Evolutionary conservation across 1,140 invertebrate species (phyloP), one percentile per base, ranked within the genome.

Genomic region (Ephestia elutella): DNA sequence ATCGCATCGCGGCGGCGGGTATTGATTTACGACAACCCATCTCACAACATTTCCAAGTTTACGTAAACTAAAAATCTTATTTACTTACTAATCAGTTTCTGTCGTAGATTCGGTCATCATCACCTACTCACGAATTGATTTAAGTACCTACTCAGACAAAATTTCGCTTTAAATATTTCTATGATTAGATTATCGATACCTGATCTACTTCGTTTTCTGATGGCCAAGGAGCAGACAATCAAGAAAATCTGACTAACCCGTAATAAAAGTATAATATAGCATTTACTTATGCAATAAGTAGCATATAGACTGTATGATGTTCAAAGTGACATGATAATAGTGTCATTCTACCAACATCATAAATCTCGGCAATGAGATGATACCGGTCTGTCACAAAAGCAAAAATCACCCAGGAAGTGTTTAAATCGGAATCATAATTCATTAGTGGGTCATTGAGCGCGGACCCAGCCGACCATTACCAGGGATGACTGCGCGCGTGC

Each of bases 401-500:
- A 54, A 67, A 57, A 67, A 60, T 75, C 68, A 74, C 68, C 68
- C 73, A 78, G 71, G 70, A 70, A 69, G 61, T 53, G 51, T 71
- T 69, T 66, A 63, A 75, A 69, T 62, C 60, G 58, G 66, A 71
- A 72, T 71, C 58, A 71, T 70, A 80, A 78, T 80, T 81, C 75
- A 82, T 82, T 83, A 83, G 66, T 67, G 54, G 68, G 72, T 79
- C 70, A 80, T 76, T 82, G 80, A 80, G 71, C 73, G 59, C 65
- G 71, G 66, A 57, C 70, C 66, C 69, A 68, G 73, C 68, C 68
- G 72, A 71, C 79, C 80, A 87, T 87, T 86, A 87, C 70, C 72
- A 68, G 71, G 71, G 70, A 86, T 85, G 82, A 87, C 85, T 76
- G 70, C 78, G 83, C 82, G 77, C 78, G 80, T 80, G 82, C 78